Evolutionary conservation across 1,140 invertebrate genomes (phyloP), one percentile per base, ranked within the genome.

Genomic region (Bactericera cockerelli): DNA sequence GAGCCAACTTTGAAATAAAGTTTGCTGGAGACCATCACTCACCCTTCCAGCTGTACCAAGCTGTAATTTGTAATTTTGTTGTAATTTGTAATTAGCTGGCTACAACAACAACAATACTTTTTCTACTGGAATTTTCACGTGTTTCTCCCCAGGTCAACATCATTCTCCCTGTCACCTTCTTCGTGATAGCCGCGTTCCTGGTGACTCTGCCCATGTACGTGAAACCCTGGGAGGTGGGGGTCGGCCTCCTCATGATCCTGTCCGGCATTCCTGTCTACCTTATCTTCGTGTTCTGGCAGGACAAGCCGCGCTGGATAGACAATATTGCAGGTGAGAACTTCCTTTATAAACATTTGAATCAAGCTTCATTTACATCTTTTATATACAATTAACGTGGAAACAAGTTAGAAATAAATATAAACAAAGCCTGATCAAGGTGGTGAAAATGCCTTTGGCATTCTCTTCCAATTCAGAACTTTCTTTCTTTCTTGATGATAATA

Each of bases 221-320:
- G 11, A 78, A 81, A 57, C 87, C 89, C 0, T 78, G 70, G 63
- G 89, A 92, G 73, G 86, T 91, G 11, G 83, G 85, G 0, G 81
- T 95, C 38, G 93, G 91, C 14, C 70, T 89, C 11, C 75, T 75
- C 10, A 89, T 98, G 38, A 87, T 94, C 28, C 65, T 86, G 1
- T 86, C 89, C 4, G 93, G 92, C 8, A 83, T 97, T 61, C 94
- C 94, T 1, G 84, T 96, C 2, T 98, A 96, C 71, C 80, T 85
- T 49, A 61, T 93, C 0, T 93, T 90, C 63, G 88, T 96, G 21
- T 77, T 78, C 59, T 93, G 89, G 89, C 78, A 87, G 67, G 81
- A 79, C 22, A 95, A 94, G 70, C 85, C 87, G 11, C 68, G 25
- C 64, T 73, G 16, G 68, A 67, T 62, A 66, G 63, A 36, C 56